These are phyloP conservation scores for Aspidapion aeneum DNA, from an alignment of 2,888 invertebrate genomes.

Conservation along the genomic window DNA sequence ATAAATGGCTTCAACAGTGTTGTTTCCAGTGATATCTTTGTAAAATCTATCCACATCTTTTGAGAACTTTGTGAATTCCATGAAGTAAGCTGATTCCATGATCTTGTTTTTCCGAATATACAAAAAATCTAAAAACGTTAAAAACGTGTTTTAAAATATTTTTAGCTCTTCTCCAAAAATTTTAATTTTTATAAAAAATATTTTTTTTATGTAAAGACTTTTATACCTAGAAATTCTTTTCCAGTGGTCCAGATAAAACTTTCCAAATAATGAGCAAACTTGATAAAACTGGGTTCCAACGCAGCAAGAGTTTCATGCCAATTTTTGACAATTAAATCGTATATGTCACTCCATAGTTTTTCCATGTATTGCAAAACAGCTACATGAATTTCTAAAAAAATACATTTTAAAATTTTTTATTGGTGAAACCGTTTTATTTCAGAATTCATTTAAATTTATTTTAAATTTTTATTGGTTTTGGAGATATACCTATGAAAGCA, in stretches of 20 bases:
- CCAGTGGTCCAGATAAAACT: conserved; percentile 69
- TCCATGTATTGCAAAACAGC: conserved; percentile 67
- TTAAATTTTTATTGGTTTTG: too few species aligned
- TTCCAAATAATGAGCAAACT: conserved; percentile 72
- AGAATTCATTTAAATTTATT: too few species aligned
- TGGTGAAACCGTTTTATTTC: too few species aligned
- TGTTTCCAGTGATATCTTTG: conserved; percentile 72
- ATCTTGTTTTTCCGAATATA: conserved; percentile 76
- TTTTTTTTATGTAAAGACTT: neutral
- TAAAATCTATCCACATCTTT: conserved; percentile 78
- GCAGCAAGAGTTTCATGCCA: conserved; percentile 71
- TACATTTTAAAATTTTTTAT: too few species aligned
- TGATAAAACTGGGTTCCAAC: conserved; percentile 75
- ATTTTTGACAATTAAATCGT: conserved; percentile 60
- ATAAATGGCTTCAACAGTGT: conserved; percentile 71
- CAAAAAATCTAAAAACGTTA: conserved; percentile 64
- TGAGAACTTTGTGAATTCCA: conserved; percentile 73
- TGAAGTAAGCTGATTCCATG: conserved; percentile 77
- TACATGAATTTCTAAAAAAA: conserved; percentile 61
- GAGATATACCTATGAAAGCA: too few species aligned
- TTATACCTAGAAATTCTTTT: conserved; percentile 61
- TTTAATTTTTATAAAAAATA: too few species aligned
- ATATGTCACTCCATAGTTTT: conserved; percentile 68
- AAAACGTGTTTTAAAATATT: too few species aligned
- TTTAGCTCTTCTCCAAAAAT: too few species aligned